Evolutionary conservation across 1,140 invertebrate species (phyloP).

Genomic region (Caenorhabditis tropicalis): DNA sequence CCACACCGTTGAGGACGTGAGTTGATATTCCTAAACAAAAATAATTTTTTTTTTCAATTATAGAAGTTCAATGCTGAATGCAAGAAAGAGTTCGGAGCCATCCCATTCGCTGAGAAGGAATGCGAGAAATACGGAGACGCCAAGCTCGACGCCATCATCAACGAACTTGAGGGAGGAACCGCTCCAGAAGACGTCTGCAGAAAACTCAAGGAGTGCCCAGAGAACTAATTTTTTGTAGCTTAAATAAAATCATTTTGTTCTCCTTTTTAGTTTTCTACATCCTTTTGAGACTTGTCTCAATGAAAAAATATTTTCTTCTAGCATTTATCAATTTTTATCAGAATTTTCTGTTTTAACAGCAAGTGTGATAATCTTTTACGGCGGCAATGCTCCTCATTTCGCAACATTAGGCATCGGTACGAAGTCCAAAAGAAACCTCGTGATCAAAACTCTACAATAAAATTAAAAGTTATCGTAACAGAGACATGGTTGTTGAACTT

Average conservation of each 20-base stretch:
- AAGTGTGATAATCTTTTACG: too few species aligned
- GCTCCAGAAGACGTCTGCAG: conserved; percentile 21
- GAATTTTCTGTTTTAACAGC: too few species aligned
- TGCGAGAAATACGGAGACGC: conserved; percentile 37
- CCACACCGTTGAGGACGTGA: conserved; percentile 1
- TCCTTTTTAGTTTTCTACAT: not conserved
- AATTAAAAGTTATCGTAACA: too few species aligned
- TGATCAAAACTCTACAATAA: too few species aligned
- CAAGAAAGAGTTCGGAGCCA: conserved; percentile 27
- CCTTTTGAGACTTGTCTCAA: too few species aligned
- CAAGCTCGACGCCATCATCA: conserved; percentile 35
- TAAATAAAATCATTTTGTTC: not conserved
- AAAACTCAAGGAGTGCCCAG: conserved; percentile 26
- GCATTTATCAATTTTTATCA: too few species aligned
- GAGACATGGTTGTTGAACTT: too few species aligned
- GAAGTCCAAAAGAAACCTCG: too few species aligned
- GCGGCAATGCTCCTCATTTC: too few species aligned
- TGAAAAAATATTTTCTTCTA: too few species aligned
- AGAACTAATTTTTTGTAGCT: not conserved
- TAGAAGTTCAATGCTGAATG: conserved; percentile 23
- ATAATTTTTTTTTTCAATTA: not conserved
- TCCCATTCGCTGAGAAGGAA: conserved; percentile 12
- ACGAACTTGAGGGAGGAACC: conserved; percentile 17
- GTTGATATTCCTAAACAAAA: not conserved
- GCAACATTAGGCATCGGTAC: too few species aligned